Base-by-base conservation (phyloP, 2,113 vertebrate species). In the Ginglymostoma cirratum region DNA sequence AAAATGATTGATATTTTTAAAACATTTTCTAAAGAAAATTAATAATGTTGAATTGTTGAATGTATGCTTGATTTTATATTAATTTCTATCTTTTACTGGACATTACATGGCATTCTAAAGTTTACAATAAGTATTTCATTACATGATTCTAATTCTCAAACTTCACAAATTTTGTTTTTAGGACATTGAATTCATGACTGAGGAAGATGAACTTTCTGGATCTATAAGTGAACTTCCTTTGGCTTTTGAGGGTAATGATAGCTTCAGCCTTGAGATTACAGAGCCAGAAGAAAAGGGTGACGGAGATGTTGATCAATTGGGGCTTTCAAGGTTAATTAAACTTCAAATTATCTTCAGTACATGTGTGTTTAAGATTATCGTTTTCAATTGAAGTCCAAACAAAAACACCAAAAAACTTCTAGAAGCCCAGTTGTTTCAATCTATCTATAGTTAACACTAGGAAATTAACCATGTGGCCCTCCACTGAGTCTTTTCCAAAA, bases 121-220 rank as follows among this genome's bases (percentile, higher is more conserved):
- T 94, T 3, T 48, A 48, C 93, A 70, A 96, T 96, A 96, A 85
- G 1, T 69, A 95, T 94, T 0, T 96, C 87, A 96, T 96, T 96
- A 96, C 45, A 87, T 95, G 87, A 96, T 96, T 34, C 30, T 96
- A 72, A 72, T 95, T 72, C 96, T 97, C 96, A 96, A 94, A 96
- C 30, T 0, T 96, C 61, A 95, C 96, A 95, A 69, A 42, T 67
- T 86, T 87, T 90, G 34, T 96, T 45, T 34, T 48, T 96, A 96
- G 67, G 96, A 98, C 98, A 97, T 96, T 61, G 98, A 98, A 90
- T 96, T 97, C 65, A 97, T 96, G 83, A 97, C 96, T 95, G 98
- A 98, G 96, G 98, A 98, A 96, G 98, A 98, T 67, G 98, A 99
- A 8, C 96, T 98, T 42, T 98, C 98, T 0, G 97, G 98, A 34